Evolutionary conservation across 37 sponge, comb jelly and placozoan genomes (phyloP).

Genomic region (Geodia barretti): DNA sequence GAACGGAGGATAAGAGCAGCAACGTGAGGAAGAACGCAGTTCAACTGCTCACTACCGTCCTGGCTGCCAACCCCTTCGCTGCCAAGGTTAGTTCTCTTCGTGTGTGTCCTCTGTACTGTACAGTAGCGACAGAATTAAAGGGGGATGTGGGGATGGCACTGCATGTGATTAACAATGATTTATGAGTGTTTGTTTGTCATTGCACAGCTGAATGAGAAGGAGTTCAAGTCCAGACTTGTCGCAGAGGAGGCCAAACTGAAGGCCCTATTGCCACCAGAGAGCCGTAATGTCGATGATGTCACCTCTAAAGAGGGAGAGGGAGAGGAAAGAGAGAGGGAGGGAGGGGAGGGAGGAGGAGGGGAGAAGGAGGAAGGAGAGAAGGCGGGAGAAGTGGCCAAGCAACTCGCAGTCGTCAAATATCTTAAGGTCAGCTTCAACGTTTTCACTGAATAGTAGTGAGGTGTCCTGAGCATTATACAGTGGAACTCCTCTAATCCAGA

Average conservation of each 20-base stretch:
- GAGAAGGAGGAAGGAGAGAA: background rate
- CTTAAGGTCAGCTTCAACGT: constrained; percentile 27
- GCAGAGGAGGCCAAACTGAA: constrained; percentile 46
- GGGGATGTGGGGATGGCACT: background rate
- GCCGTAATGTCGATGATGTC: background rate
- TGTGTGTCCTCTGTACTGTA: background rate
- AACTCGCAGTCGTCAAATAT: constrained; percentile 51
- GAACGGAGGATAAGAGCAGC: constrained; percentile 87
- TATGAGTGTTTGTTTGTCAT: background rate
- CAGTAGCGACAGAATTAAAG: too few relatives aligned
- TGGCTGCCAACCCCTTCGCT: constrained; percentile 83
- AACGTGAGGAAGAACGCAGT: constrained; percentile 80
- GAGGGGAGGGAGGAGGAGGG: constrained; percentile 1
- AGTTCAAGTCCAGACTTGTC: constrained; percentile 32
- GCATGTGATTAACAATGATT: background rate
- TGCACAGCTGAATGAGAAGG: constrained; percentile 23
- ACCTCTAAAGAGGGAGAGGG: constrained; percentile 18
- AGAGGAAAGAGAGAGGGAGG: constrained; percentile 4
- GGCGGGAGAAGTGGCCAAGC: constrained; percentile 37
- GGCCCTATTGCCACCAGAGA: constrained; percentile 26
- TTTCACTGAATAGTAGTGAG: too few relatives aligned
- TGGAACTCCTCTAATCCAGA: too few relatives aligned
- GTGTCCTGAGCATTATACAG: too few relatives aligned
- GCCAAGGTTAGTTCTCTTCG: constrained; percentile 46
- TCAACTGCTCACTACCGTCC: constrained; percentile 65